Conservation (phyloP, 2,113 vertebrate genomes). For the Tenrec ecaudatus region DNA sequence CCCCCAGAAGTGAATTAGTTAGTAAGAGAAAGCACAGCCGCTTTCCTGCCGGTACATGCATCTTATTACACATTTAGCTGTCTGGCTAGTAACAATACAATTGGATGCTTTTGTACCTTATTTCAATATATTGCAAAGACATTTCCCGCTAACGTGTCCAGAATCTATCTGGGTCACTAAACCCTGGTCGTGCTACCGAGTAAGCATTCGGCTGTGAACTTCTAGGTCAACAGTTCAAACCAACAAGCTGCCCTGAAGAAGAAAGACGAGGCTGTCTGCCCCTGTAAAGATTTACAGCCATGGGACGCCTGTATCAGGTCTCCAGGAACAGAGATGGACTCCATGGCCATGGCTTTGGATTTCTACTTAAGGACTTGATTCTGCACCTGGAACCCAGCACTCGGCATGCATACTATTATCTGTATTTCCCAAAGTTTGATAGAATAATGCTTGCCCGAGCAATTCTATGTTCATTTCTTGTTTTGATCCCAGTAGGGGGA, state of each 20-base stretch:
- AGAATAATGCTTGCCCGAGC: neutral
- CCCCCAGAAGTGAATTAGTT: neutral
- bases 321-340: no score
- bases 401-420: neutral
- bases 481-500: neutral
- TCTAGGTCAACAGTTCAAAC: no score
- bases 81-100: slow-evolving; percentile 54
- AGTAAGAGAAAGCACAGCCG: slow-evolving; percentile 22
- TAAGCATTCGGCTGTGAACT: no score
- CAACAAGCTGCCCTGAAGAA: no score
- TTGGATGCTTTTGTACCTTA: neutral
- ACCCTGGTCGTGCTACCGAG: no score
- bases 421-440: neutral
- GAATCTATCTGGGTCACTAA: neutral
- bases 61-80: neutral
- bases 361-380: neutral
- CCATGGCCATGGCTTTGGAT: no score
- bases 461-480: neutral
- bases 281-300: no score
- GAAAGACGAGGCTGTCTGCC: no score
- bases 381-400: neutral
- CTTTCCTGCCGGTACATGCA: neutral
- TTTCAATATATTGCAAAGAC: neutral
- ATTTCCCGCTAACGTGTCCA: neutral
- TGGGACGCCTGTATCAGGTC: no score